Conservation (phyloP, 2,797 vertebrate genomes). For the Anomalospiza imberbis region DNA sequence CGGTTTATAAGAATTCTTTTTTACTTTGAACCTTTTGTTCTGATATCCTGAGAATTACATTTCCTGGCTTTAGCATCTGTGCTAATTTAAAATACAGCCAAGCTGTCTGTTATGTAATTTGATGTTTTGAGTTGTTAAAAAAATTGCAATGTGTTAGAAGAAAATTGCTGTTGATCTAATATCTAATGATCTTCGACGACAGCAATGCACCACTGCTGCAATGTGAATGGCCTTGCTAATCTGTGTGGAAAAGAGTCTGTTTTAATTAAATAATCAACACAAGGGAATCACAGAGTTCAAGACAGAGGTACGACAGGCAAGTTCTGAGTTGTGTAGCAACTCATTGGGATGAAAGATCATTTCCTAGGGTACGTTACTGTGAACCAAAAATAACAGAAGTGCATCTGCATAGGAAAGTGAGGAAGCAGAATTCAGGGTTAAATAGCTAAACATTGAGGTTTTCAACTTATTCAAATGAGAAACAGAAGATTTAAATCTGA, state of each 20-base stretch:
- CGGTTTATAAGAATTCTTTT: conserved; percentile 62
- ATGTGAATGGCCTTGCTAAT: not conserved
- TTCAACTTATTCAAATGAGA: not conserved
- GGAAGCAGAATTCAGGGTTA: not conserved
- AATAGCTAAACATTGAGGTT: not conserved
- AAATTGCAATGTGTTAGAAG: not conserved
- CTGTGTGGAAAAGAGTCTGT: not conserved
- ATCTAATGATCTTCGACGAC: not conserved
- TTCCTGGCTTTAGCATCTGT: conserved; percentile 70
- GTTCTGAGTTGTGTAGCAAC: not conserved
- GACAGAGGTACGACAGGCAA: not conserved
- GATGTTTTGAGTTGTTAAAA: conserved; percentile 36
- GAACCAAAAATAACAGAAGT: not conserved
- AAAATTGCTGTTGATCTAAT: not conserved
- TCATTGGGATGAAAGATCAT: not conserved
- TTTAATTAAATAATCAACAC: not conserved
- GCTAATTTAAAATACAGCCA: conserved; percentile 53
- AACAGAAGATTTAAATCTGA: not conserved
- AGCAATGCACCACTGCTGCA: not conserved
- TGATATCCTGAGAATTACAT: conserved; percentile 66
- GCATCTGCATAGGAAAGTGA: not conserved
- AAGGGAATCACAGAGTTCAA: not conserved
- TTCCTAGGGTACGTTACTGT: not conserved
- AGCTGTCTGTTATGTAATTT: conserved; percentile 44
- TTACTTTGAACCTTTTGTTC: conserved; percentile 76